Conservation (phyloP, 2,113 vertebrate species). For the Mesocricetus auratus region DNA sequence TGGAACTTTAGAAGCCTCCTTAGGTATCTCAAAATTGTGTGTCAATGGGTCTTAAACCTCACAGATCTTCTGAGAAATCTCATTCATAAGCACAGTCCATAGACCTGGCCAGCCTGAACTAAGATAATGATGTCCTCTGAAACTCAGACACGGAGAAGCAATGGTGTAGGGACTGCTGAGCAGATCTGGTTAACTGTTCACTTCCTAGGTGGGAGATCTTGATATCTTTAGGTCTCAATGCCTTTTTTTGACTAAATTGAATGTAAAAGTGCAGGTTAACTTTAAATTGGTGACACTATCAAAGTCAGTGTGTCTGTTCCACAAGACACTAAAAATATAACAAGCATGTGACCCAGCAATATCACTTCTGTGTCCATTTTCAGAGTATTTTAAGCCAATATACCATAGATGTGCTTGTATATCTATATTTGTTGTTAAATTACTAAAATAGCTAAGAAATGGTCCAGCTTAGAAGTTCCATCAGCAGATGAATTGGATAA, state of each 20-base stretch:
- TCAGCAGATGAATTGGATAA: neutral
- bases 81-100: neutral
- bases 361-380: neutral
- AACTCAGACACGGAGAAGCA: fast-evolving
- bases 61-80: neutral
- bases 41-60: fast-evolving
- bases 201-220: neutral
- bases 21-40: neutral
- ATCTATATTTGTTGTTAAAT: neutral
- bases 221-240: neutral
- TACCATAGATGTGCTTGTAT: neutral
- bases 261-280: neutral
- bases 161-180: neutral
- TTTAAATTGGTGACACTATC: neutral
- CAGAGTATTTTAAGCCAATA: neutral
- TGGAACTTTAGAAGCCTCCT: neutral
- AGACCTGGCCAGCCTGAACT: neutral
- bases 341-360: neutral
- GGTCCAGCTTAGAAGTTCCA: neutral
- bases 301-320: neutral
- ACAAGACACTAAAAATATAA: neutral
- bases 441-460: neutral
- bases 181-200: neutral
- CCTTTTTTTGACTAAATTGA: neutral
- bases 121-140: neutral